Conservation (phyloP, 2,797 vertebrate species). For the Siniperca undulata region DNA sequence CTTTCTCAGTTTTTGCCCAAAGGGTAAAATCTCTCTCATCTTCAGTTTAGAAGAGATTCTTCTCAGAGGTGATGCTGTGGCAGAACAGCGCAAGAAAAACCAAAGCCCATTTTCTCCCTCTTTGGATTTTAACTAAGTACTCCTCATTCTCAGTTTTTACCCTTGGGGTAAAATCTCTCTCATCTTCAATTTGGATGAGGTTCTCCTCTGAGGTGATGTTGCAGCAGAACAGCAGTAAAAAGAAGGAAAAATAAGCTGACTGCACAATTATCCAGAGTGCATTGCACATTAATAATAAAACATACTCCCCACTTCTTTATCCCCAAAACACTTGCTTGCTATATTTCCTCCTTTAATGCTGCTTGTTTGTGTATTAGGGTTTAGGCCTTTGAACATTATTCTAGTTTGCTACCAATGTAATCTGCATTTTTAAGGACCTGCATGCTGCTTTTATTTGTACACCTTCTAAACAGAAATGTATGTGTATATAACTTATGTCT, state of each 20-base stretch:
- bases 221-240: slow-evolving; percentile 61
- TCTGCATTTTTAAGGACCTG: slow-evolving; percentile 9
- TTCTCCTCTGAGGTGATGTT: slow-evolving; percentile 65
- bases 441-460: not conserved
- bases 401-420: slow-evolving; percentile 16
- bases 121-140: slow-evolving; percentile 51
- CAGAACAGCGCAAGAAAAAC: slow-evolving; percentile 37
- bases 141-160: slow-evolving; percentile 52
- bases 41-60: slow-evolving; percentile 50
- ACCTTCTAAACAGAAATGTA: slow-evolving; percentile 6
- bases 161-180: slow-evolving; percentile 59
- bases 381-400: slow-evolving; percentile 8
- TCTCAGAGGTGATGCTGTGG: slow-evolving; percentile 58
- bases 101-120: slow-evolving; percentile 14
- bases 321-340: slow-evolving; percentile 30
- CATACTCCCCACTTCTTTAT: slow-evolving; percentile 48
- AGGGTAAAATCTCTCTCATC: slow-evolving; percentile 47
- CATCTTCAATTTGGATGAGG: slow-evolving; percentile 65
- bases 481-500: not conserved
- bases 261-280: slow-evolving; percentile 69
- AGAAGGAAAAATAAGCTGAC: slow-evolving; percentile 75
- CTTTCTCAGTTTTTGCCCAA: slow-evolving; percentile 33
- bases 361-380: slow-evolving; percentile 38
- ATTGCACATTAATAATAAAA: slow-evolving; percentile 78
- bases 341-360: slow-evolving; percentile 21